Evolutionary conservation across 1,140 invertebrate genomes (phyloP).

Genomic region (Eueides isabella): DNA sequence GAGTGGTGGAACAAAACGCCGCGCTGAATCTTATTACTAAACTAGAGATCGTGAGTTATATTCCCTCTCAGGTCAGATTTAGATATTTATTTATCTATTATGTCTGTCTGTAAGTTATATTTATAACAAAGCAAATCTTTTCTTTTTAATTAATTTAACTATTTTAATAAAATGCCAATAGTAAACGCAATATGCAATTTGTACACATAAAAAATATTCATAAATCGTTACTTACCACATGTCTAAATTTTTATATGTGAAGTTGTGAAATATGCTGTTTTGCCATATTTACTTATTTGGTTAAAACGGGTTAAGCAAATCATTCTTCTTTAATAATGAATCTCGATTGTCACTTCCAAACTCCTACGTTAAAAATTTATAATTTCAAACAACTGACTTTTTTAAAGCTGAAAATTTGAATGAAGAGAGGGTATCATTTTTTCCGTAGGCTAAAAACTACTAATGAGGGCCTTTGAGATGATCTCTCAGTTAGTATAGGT

Average conservation of each 20-base stretch:
- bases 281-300: constrained; percentile 32
- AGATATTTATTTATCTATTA: too few relatives aligned
- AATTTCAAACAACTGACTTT: constrained; percentile 4
- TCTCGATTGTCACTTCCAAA: constrained; percentile 10
- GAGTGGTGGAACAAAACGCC: too few relatives aligned
- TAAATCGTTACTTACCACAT: constrained; percentile 8
- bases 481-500: not conserved
- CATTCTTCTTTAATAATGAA: constrained; percentile 19
- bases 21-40: too few relatives aligned
- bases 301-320: constrained; percentile 1
- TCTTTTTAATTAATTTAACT: too few relatives aligned
- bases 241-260: constrained; percentile 25
- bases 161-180: too few relatives aligned
- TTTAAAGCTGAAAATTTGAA: constrained; percentile 13
- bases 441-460: constrained; percentile 24
- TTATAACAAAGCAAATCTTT: too few relatives aligned
- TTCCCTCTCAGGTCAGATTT: too few relatives aligned
- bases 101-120: too few relatives aligned
- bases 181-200: too few relatives aligned
- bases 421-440: constrained; percentile 18
- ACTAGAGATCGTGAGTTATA: too few relatives aligned
- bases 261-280: constrained; percentile 36
- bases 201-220: not conserved
- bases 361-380: not conserved
- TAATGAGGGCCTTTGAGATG: constrained; percentile 25